Evolutionary conservation across 2,113 vertebrate species (phyloP).

Genomic region (Dinomys branickii): DNA sequence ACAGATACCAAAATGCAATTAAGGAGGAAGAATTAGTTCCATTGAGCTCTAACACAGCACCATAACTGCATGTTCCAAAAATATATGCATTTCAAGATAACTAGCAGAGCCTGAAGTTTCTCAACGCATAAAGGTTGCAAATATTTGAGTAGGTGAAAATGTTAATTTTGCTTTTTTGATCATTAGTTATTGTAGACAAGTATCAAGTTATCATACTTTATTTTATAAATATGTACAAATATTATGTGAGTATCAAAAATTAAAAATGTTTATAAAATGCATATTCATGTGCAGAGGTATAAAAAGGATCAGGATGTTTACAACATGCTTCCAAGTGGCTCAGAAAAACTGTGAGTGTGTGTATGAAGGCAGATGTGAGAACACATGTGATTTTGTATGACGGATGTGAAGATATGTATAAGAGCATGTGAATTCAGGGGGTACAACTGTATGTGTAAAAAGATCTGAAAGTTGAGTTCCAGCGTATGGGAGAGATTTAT

Average conservation of each 20-base stretch:
- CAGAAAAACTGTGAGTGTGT: background rate
- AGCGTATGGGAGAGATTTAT: background rate
- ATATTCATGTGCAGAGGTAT: background rate
- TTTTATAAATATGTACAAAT: background rate
- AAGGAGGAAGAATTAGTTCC: background rate
- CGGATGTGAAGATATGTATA: background rate
- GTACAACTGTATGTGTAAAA: background rate
- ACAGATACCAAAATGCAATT: background rate
- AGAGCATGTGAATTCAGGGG: background rate
- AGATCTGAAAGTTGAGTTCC: background rate
- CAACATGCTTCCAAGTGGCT: background rate
- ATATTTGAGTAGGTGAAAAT: background rate
- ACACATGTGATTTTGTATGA: background rate
- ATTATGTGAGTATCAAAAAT: background rate
- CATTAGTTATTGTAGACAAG: background rate
- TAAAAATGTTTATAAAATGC: background rate
- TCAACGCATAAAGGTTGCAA: background rate
- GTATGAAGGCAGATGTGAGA: background rate
- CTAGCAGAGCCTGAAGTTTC: background rate
- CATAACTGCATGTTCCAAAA: background rate
- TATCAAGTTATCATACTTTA: background rate
- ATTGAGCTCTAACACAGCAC: background rate
- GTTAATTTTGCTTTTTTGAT: background rate
- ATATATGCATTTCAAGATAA: background rate
- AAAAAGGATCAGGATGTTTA: background rate